Evolutionary conservation across 37 sponge, comb jelly and placozoan species (phyloP).

Genomic region (Cliona cf. orientalis): DNA sequence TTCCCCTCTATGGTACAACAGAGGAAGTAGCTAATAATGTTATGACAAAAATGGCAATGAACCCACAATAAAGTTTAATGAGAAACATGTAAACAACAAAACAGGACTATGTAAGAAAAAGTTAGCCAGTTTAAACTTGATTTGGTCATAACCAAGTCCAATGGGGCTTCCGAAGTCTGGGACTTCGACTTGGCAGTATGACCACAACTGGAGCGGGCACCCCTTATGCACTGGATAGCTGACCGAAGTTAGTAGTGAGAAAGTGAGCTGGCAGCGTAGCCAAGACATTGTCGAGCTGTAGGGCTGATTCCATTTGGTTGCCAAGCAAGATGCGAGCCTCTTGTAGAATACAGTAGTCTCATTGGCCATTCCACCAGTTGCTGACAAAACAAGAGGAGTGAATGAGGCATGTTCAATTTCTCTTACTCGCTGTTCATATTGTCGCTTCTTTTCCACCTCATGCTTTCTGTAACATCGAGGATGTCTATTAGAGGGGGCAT

Average conservation of each 20-base stretch:
- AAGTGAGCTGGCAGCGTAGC: slow-evolving; percentile 36
- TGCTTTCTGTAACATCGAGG: slow-evolving; percentile 15
- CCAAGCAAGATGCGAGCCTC: slow-evolving; percentile 10
- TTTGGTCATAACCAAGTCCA: too few relatives aligned
- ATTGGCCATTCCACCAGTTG: slow-evolving; percentile 26
- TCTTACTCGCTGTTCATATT: slow-evolving; percentile 12
- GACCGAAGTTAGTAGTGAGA: slow-evolving; percentile 21
- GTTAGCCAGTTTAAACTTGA: too few relatives aligned
- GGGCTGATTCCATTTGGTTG: slow-evolving; percentile 8
- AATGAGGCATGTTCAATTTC: slow-evolving; percentile 41
- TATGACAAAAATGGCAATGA: too few relatives aligned
- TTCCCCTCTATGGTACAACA: too few relatives aligned
- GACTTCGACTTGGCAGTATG: too few relatives aligned
- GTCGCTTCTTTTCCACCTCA: slow-evolving; percentile 2
- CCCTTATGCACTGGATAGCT: slow-evolving; percentile 35
- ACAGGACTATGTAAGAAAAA: too few relatives aligned
- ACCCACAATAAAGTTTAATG: too few relatives aligned
- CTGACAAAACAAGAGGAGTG: slow-evolving; percentile 46
- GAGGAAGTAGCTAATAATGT: too few relatives aligned
- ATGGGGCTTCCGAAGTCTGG: too few relatives aligned
- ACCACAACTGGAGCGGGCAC: too few relatives aligned
- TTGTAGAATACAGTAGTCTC: slow-evolving; percentile 31
- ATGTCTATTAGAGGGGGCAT: slow-evolving; percentile 29
- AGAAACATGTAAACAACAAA: too few relatives aligned
- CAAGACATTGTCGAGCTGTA: slow-evolving; percentile 22